Evolutionary conservation across 1,140 invertebrate genomes (phyloP).

Genomic region (Anthonomus grandis): DNA sequence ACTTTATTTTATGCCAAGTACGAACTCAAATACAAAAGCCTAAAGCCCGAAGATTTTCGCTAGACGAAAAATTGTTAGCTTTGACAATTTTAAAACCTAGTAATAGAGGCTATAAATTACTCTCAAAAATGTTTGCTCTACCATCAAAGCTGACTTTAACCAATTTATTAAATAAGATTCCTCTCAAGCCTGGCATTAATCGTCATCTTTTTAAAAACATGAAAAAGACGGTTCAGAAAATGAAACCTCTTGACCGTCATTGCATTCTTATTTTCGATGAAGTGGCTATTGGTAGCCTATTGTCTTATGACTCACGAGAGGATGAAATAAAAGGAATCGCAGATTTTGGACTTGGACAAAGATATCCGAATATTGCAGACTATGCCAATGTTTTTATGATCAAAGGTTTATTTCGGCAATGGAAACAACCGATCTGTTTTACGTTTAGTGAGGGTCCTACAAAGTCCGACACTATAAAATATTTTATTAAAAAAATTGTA

Average conservation of each 20-base stretch:
- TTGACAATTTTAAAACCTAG: conserved; percentile 23
- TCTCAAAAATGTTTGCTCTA: conserved; percentile 25
- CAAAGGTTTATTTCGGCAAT: background rate
- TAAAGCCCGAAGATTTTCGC: conserved; percentile 20
- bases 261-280: conserved; percentile 19
- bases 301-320: background rate
- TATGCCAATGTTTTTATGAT: conserved; percentile 5
- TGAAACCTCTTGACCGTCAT: background rate
- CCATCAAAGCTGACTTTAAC: conserved; percentile 22
- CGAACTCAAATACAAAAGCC: conserved; percentile 12
- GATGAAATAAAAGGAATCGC: conserved; percentile 2
- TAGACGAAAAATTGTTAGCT: conserved; percentile 28
- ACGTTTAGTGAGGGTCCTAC: no score
- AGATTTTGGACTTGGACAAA: background rate
- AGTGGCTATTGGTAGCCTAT: conserved; percentile 1
- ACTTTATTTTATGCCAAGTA: conserved; percentile 19
- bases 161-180: conserved; percentile 20
- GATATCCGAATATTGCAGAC: background rate
- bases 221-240: no score
- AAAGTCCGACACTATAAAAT: no score
- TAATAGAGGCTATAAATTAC: conserved; percentile 20
- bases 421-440: no score
- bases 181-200: conserved; percentile 5
- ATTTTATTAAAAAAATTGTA: no score
- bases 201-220: background rate